Percentiles rank a stretch among this genome's conserved stretches.
These are phyloP conservation scores for Megamerina dolium DNA, from an alignment of 2,888 invertebrate species.

Conservation along the genomic window DNA sequence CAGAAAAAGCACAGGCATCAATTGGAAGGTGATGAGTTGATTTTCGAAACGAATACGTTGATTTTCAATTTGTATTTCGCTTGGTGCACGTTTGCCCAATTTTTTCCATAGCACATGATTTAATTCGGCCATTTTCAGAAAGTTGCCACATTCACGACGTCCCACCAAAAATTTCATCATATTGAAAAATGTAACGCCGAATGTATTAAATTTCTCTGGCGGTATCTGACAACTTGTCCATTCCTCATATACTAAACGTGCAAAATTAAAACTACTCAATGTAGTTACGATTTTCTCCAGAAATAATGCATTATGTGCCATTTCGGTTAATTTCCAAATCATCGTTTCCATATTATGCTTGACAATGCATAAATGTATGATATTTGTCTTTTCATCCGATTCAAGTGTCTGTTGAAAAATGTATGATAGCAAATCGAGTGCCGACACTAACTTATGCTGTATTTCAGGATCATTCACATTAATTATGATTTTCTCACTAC, in stretches of 20 bases:
- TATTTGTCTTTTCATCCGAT: constrained; percentile 44
- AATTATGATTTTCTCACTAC: constrained; percentile 29
- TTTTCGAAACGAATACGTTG: constrained; percentile 52
- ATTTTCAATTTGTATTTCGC: constrained; percentile 42
- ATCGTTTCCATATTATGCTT: constrained; percentile 39
- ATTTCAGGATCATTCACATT: constrained; percentile 52
- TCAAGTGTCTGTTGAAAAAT: constrained; percentile 53
- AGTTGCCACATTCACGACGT: constrained; percentile 37
- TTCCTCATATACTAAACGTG: constrained; percentile 40
- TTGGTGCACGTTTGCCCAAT: constrained; percentile 39
- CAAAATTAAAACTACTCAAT: constrained; percentile 37
- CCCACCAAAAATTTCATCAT: constrained; percentile 44
- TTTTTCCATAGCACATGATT: constrained; percentile 50
- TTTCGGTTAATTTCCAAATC: constrained; percentile 43
- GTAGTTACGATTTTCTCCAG: constrained; percentile 35
- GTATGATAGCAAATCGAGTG: constrained; percentile 54
- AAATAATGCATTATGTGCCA: constrained; percentile 44
- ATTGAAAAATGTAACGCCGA: constrained; percentile 46
- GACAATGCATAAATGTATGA: constrained; percentile 41
- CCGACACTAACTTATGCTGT: constrained; percentile 54
- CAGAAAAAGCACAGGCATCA: constrained; percentile 57
- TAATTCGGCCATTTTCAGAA: constrained; percentile 46
- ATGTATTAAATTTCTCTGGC: constrained; percentile 37
- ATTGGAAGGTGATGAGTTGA: constrained; percentile 57
- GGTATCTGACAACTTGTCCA: constrained; percentile 30